A percentile compares a stretch with the other conserved stretches of the same genome.
Evolutionary conservation across 2,797 vertebrate genomes (phyloP).

Genomic region (Rhabdophis nuchalis): DNA sequence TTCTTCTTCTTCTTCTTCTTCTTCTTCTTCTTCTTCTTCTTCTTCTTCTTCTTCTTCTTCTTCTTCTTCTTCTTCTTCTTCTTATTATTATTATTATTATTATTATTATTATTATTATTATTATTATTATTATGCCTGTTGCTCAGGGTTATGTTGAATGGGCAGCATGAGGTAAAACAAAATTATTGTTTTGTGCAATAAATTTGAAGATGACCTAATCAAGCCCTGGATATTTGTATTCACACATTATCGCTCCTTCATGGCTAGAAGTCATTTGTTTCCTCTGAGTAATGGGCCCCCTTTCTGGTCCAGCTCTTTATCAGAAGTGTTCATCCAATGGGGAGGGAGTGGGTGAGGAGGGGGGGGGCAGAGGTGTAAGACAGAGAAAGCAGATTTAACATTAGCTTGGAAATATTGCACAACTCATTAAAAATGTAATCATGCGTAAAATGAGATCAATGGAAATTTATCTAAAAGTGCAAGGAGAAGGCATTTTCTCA

Average conservation of each 20-base stretch:
- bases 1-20: too few relatives aligned
- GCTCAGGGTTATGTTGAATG: conserved; percentile 35
- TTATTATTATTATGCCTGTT: background rate
- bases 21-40: too few relatives aligned
- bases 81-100: too few relatives aligned
- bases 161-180: conserved; percentile 53
- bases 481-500: conserved; percentile 82
- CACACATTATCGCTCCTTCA: conserved; percentile 61
- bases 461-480: conserved; percentile 86
- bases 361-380: conserved; percentile 57
- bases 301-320: conserved; percentile 81
- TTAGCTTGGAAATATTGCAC: conserved; percentile 85
- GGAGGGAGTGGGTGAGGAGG: conserved; percentile 63
- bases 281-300: conserved; percentile 69
- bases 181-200: conserved; percentile 65
- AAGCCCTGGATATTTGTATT: conserved; percentile 71
- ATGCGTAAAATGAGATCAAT: conserved; percentile 94
- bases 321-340: conserved; percentile 82
- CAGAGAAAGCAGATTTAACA: conserved; percentile 79
- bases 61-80: too few relatives aligned
- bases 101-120: too few relatives aligned
- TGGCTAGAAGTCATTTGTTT: conserved; percentile 77
- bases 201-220: conserved; percentile 68
- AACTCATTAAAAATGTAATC: conserved; percentile 97
- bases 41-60: too few relatives aligned